phyloP scores from a whole-genome alignment of 2,888 invertebrate species.

The Ommatoiulus sabulosus region DNA sequence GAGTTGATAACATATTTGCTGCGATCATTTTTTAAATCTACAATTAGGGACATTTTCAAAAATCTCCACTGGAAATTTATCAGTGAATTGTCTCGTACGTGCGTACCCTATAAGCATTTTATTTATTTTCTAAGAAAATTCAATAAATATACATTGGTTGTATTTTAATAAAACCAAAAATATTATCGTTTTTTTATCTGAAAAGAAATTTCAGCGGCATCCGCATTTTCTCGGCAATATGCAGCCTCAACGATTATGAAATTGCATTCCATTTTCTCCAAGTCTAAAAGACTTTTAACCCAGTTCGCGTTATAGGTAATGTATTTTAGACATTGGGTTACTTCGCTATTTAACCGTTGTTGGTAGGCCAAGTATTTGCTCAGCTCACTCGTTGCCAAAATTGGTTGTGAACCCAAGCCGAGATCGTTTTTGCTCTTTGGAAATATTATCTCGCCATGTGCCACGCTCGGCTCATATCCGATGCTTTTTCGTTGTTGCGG shows the following conservation, averaged over 20 bases:
- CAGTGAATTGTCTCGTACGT: too few relatives aligned
- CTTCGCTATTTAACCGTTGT: conserved; percentile 14
- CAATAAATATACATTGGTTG: too few relatives aligned
- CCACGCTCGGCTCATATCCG: neutral
- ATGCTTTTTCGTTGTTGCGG: neutral
- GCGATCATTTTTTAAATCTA: too few relatives aligned
- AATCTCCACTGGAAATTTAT: too few relatives aligned
- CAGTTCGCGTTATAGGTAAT: neutral
- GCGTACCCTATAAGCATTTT: too few relatives aligned
- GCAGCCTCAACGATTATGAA: neutral
- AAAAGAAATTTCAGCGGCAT: too few relatives aligned
- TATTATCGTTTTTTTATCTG: too few relatives aligned
- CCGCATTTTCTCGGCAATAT: too few relatives aligned
- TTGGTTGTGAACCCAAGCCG: neutral
- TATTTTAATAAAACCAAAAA: too few relatives aligned
- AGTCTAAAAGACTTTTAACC: neutral
- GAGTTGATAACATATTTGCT: too few relatives aligned
- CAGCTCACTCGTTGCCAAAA: neutral
- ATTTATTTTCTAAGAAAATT: too few relatives aligned
- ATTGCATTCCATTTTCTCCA: neutral
- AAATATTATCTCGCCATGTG: conserved; percentile 21
- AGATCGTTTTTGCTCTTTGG: neutral
- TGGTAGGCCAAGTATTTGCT: conserved; percentile 25
- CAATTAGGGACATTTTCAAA: too few relatives aligned
- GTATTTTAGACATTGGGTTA: conserved; percentile 29